These are phyloP conservation scores for Ophion slaviceki DNA, from an alignment of 2,888 invertebrate species.

Conservation along the genomic window DNA sequence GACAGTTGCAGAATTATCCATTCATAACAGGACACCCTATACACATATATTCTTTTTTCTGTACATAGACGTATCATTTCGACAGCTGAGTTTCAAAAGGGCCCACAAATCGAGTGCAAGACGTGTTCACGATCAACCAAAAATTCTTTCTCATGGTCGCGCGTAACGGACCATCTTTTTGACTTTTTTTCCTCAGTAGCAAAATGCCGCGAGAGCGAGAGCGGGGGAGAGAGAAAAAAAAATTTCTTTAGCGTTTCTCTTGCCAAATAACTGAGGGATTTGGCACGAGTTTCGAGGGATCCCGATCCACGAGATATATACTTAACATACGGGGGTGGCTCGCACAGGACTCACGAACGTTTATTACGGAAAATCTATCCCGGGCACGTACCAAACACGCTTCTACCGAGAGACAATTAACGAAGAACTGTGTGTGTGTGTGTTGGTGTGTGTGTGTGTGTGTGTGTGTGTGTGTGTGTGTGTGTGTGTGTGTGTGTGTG, in stretches of 20 bases:
- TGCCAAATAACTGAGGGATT: slow-evolving; percentile 40
- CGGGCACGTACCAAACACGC: slow-evolving; percentile 73
- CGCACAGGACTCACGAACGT: slow-evolving; percentile 57
- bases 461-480: too few relatives aligned
- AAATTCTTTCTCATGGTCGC: slow-evolving; percentile 56
- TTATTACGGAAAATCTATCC: slow-evolving; percentile 75
- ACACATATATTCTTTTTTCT: too few relatives aligned
- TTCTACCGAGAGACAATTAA: slow-evolving; percentile 66
- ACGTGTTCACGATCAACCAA: not conserved
- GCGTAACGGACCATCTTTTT: slow-evolving; percentile 56
- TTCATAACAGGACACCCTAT: too few relatives aligned
- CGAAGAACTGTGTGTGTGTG: slow-evolving; percentile 34
- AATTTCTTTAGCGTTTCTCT: slow-evolving; percentile 20
- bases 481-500: too few relatives aligned
- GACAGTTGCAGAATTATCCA: too few relatives aligned
- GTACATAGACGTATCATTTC: not conserved
- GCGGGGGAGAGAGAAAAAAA: too few relatives aligned
- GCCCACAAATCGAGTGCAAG: not conserved
- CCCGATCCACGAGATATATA: slow-evolving; percentile 29
- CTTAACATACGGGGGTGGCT: slow-evolving; percentile 41
- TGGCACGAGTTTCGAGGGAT: slow-evolving; percentile 56
- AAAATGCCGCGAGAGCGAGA: slow-evolving; percentile 7
- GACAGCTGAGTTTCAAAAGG: not conserved
- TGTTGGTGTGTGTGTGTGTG: too few relatives aligned
- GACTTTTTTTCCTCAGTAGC: slow-evolving; percentile 27